phyloP scores from a whole-genome alignment of 1,140 invertebrate genomes.

The Odontomachus brunneus region DNA sequence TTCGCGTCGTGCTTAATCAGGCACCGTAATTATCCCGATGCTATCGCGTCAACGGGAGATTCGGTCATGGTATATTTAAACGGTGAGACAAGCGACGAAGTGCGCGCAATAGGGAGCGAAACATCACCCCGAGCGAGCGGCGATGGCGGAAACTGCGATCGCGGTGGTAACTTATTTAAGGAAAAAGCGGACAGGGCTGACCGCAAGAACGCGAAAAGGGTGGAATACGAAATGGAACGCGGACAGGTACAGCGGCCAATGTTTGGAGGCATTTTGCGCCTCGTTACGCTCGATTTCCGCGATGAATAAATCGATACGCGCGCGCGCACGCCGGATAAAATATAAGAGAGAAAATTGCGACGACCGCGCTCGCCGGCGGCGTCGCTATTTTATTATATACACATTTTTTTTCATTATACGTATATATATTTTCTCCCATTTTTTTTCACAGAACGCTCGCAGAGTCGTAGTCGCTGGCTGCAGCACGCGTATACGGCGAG shows the following conservation, averaged over 20 bases:
- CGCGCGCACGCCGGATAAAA: constrained; percentile 36
- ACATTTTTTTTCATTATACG: background rate
- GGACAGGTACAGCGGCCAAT: constrained; percentile 54
- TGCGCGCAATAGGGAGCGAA: constrained; percentile 6
- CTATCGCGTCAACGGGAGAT: background rate
- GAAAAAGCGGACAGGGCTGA: constrained; percentile 32
- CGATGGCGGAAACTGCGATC: background rate
- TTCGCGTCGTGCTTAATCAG: background rate
- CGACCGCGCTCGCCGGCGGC: background rate
- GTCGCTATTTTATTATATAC: background rate
- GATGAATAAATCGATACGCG: constrained; percentile 75
- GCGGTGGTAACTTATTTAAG: constrained; percentile 48
- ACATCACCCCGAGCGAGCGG: background rate
- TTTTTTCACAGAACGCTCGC: constrained; percentile 29
- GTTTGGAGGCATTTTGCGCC: constrained; percentile 77
- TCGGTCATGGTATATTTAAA: constrained; percentile 17
- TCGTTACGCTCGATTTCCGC: constrained; percentile 78
- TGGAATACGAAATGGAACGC: constrained; percentile 49
- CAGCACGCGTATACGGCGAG: constrained; percentile 1
- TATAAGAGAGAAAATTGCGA: constrained; percentile 31
- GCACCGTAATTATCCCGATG: background rate
- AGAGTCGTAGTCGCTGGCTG: constrained; percentile 25
- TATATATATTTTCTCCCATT: background rate
- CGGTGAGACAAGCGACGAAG: constrained; percentile 12
- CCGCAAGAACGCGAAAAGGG: constrained; percentile 49